Percentiles rank a stretch among this genome's conserved stretches.
phyloP scores from a whole-genome alignment of 2,113 vertebrate species.

The Laterallus jamaicensis region DNA sequence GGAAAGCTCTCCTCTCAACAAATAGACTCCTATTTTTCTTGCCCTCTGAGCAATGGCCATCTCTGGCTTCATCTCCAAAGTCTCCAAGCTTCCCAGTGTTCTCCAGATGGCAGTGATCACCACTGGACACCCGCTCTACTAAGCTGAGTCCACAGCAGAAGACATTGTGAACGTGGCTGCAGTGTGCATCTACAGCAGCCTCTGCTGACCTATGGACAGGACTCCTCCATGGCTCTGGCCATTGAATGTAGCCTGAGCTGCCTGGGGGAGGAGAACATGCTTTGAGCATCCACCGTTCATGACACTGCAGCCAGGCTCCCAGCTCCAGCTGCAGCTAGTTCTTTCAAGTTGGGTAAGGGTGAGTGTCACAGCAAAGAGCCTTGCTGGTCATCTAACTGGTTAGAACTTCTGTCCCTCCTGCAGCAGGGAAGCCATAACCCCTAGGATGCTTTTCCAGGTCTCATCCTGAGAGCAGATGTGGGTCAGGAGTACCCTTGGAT shows the following conservation, averaged over 20 bases:
- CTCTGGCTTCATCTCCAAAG: neutral
- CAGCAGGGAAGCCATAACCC: neutral
- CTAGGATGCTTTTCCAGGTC: neutral
- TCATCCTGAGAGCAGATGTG: neutral
- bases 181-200: neutral
- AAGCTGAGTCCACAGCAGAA: fast-evolving
- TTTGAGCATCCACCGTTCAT: neutral
- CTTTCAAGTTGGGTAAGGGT: neutral
- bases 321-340: neutral
- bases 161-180: fast-evolving
- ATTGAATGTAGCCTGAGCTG: neutral
- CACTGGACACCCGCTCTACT: neutral
- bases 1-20: neutral
- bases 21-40: neutral
- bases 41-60: neutral
- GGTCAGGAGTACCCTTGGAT: neutral
- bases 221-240: neutral
- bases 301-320: neutral
- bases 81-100: neutral
- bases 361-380: neutral
- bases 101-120: neutral
- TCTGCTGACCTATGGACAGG: neutral
- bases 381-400: neutral
- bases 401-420: neutral
- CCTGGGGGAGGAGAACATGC: neutral